Conservation (phyloP, 2,888 invertebrate genomes). For the Drosophila pseudotalamancana region DNA sequence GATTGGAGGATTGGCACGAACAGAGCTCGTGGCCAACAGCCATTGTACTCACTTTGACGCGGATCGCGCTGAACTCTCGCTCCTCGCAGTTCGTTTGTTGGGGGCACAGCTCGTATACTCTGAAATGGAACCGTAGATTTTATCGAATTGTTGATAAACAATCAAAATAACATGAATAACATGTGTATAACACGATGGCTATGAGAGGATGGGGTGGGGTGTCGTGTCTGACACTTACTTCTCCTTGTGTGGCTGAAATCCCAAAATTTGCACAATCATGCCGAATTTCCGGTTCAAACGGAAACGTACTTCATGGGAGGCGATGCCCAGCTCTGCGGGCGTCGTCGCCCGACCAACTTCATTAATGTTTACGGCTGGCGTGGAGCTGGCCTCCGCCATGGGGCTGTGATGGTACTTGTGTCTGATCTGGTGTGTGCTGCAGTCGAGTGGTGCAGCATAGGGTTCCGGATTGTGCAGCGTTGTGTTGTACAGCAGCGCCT, state of each 20-base stretch:
- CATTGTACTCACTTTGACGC: conserved; percentile 80
- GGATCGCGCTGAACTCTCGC: conserved; percentile 82
- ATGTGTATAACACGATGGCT: conserved; percentile 29
- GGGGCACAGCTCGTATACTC: conserved; percentile 83
- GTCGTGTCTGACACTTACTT: conserved; percentile 71
- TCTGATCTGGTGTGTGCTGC: conserved; percentile 48
- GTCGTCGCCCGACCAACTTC: conserved; percentile 26
- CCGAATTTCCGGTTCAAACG: conserved; percentile 82
- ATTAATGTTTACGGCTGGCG: conserved; percentile 40
- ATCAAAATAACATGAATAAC: conserved; percentile 47
- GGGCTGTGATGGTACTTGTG: conserved; percentile 56
- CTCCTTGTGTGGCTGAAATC: conserved; percentile 81
- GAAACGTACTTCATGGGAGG: conserved; percentile 80
- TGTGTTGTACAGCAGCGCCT: conserved; percentile 89
- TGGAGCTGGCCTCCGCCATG: conserved; percentile 23
- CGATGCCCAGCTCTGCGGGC: conserved; percentile 13
- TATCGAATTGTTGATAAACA: conserved; percentile 52
- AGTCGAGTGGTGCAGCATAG: conserved; percentile 62
- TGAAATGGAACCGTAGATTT: conserved; percentile 51
- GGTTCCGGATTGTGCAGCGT: conserved; percentile 83
- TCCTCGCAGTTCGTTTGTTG: conserved; percentile 82
- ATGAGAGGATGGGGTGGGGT: background rate
- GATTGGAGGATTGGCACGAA: conserved; percentile 59
- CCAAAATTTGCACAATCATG: conserved; percentile 83
- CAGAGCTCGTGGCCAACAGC: conserved; percentile 27